Percentiles rank a stretch among this genome's conserved stretches.
Evolutionary conservation across 37 sponge, comb jelly and placozoan species (phyloP).

Genomic region (Haliclona indistincta): DNA sequence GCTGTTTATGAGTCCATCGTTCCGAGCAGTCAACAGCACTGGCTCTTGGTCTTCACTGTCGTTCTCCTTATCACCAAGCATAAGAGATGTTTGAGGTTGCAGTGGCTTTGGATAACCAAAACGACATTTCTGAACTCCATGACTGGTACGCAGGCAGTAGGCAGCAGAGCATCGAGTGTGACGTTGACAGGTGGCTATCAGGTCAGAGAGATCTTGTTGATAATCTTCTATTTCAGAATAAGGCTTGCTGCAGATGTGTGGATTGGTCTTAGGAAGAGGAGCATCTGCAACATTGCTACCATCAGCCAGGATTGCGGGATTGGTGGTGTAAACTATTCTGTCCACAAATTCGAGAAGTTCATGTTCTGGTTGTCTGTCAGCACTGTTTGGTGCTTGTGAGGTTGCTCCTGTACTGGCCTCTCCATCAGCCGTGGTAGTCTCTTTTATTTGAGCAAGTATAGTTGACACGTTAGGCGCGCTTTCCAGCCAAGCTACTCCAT

Average conservation of each 20-base stretch:
- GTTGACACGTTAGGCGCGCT: too few species aligned
- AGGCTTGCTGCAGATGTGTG: conserved; percentile 11
- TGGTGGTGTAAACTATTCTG: conserved; percentile 31
- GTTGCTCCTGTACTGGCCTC: too few species aligned
- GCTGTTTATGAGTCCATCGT: conserved; percentile 40
- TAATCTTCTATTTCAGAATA: conserved; percentile 12
- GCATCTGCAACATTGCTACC: conserved; percentile 25
- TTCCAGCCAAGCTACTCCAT: conserved; percentile 67
- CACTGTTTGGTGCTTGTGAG: too few species aligned
- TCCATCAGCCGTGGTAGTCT: too few species aligned
- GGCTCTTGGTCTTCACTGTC: not conserved
- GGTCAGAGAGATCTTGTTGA: conserved; percentile 44
- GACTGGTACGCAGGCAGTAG: conserved; percentile 47
- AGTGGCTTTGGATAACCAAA: conserved; percentile 61
- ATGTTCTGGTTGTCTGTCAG: conserved; percentile 3
- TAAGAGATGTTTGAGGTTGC: conserved; percentile 23
- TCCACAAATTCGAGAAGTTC: conserved; percentile 33
- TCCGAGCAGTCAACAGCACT: conserved; percentile 29
- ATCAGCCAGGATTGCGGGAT: conserved; percentile 44
- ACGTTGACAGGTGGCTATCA: conserved; percentile 63
- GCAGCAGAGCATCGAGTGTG: conserved; percentile 53
- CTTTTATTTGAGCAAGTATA: too few species aligned
- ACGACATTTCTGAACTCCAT: conserved; percentile 43
- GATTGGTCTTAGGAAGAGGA: conserved; percentile 22
- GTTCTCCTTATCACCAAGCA: not conserved